Percentiles rank a stretch among this genome's conserved stretches.
These are phyloP conservation scores for Typhlomys cinereus DNA, from an alignment of 2,113 vertebrate species.

Conservation along the genomic window DNA sequence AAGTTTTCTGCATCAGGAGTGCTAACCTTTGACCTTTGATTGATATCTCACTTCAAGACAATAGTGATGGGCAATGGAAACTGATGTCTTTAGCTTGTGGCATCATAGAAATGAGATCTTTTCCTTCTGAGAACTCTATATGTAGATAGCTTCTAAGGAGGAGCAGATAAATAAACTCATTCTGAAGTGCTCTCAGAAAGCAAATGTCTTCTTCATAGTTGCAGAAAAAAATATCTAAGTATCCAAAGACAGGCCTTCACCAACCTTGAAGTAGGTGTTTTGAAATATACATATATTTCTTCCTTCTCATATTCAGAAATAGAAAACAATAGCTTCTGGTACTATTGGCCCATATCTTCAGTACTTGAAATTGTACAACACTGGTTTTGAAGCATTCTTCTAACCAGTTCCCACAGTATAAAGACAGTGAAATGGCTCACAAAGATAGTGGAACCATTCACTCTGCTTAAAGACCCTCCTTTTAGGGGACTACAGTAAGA, in stretches of 20 bases:
- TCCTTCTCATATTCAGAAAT: slow-evolving; percentile 16
- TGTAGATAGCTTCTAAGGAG: neutral
- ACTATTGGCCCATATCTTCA: neutral
- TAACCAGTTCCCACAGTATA: neutral
- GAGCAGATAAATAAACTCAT: neutral
- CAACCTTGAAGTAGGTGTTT: slow-evolving; percentile 48
- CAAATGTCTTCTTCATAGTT: neutral
- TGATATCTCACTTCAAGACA: neutral
- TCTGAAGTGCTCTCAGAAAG: slow-evolving; percentile 31
- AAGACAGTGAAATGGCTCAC: neutral
- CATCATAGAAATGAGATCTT: slow-evolving; percentile 2
- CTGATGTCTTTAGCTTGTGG: neutral
- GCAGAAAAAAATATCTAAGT: neutral
- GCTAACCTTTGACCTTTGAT: neutral
- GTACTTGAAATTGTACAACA: slow-evolving; percentile 20
- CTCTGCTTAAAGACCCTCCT: slow-evolving; percentile 12
- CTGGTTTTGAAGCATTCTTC: slow-evolving; percentile 26
- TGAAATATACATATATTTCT: slow-evolving; percentile 6
- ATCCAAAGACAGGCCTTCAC: neutral
- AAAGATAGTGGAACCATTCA: neutral
- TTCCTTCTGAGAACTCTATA: neutral
- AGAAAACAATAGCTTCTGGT: slow-evolving; percentile 39
- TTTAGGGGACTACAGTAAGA: neutral
- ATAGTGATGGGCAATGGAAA: neutral
- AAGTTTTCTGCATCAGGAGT: slow-evolving; percentile 30